Evolutionary conservation across 2,888 invertebrate genomes (phyloP).

Genomic region (Synanthedon myopaeformis): DNA sequence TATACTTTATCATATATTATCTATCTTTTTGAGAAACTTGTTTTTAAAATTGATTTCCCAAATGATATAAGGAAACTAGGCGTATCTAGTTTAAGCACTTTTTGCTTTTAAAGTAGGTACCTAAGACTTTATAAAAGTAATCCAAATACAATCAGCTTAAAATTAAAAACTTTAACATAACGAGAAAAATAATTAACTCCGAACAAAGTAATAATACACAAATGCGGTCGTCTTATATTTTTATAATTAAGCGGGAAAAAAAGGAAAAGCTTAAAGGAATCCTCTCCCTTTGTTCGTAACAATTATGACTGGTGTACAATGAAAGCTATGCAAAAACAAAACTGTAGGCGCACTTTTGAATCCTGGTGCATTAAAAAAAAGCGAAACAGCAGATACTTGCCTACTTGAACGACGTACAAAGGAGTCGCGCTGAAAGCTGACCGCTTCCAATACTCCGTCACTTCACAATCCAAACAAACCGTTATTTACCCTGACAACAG

Average conservation of each 20-base stretch:
- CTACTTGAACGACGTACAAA: conserved; percentile 56
- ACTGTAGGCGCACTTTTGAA: conserved; percentile 7
- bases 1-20: no score
- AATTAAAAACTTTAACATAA: neutral
- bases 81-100: no score
- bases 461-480: conserved; percentile 53
- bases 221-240: neutral
- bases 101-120: no score
- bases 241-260: neutral
- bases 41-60: no score
- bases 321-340: conserved; percentile 25
- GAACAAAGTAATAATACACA: neutral
- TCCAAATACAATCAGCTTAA: no score
- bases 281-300: conserved; percentile 8
- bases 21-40: no score
- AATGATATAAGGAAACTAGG: no score
- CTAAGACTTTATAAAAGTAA: no score
- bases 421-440: conserved; percentile 33
- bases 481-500: conserved; percentile 28
- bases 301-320: conserved; percentile 22
- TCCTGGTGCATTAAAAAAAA: conserved; percentile 30
- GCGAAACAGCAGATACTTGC: conserved; percentile 44
- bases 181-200: neutral
- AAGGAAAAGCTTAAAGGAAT: neutral
- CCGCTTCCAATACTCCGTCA: conserved; percentile 36